These are phyloP conservation scores for Aporrectodea caliginosa DNA, from an alignment of 1,140 invertebrate genomes.

Conservation along the genomic window DNA sequence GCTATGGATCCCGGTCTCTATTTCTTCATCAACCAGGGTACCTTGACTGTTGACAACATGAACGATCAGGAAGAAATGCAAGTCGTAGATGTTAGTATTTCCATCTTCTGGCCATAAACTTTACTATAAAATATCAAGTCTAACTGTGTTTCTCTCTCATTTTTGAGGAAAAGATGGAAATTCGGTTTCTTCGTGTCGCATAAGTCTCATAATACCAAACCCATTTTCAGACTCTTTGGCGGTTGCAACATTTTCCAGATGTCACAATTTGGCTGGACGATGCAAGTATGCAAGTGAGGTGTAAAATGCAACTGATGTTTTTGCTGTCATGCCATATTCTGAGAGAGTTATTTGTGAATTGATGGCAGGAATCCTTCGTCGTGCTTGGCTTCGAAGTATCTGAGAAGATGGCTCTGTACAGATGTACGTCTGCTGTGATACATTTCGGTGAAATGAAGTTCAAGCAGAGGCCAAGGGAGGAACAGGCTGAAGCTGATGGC, in stretches of 20 bases:
- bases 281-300: too few species aligned
- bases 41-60: slow-evolving; percentile 89
- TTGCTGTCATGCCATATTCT: too few species aligned
- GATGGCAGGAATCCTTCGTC: slow-evolving; percentile 4
- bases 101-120: neutral
- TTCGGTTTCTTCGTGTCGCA: too few species aligned
- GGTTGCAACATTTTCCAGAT: too few species aligned
- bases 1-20: slow-evolving; percentile 80
- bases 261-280: too few species aligned
- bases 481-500: slow-evolving; percentile 98
- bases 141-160: too few species aligned
- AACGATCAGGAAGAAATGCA: slow-evolving; percentile 93
- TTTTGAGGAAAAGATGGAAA: too few species aligned
- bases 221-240: too few species aligned
- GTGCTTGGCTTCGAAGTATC: slow-evolving; percentile 31
- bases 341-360: too few species aligned
- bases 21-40: slow-evolving; percentile 93
- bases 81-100: slow-evolving; percentile 83
- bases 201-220: too few species aligned
- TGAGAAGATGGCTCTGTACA: slow-evolving; percentile 58
- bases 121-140: neutral
- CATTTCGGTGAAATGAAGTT: slow-evolving; percentile 99
- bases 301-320: too few species aligned
- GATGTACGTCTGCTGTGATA: slow-evolving; percentile 93
- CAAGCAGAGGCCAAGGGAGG: slow-evolving; percentile 90